Percentiles rank a stretch among this genome's conserved stretches.
Conservation (phyloP, 2,888 invertebrate species). For the Rotaria sp. region DNA sequence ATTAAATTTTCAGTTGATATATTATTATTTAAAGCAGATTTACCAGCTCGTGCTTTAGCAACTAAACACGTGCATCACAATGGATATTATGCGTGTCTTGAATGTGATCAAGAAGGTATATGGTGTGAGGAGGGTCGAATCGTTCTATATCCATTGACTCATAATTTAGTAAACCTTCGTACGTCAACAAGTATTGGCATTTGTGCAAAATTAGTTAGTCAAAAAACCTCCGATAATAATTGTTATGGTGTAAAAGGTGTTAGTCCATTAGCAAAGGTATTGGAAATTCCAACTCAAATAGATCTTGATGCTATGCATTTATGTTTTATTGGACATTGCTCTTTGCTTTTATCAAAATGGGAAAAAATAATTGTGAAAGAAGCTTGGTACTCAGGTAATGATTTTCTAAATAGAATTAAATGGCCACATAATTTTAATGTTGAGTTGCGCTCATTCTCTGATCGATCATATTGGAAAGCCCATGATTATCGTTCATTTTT, state of each 20-base stretch:
- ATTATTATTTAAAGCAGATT: neutral
- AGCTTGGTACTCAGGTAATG: neutral
- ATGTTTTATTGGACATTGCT: neutral
- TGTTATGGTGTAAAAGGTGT: neutral
- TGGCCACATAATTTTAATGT: neutral
- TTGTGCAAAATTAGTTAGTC: neutral
- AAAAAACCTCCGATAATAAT: neutral
- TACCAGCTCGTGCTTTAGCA: neutral
- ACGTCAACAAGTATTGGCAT: neutral
- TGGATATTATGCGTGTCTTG: neutral
- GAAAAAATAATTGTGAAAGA: neutral
- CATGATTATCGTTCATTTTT: neutral
- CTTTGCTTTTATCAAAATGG: neutral
- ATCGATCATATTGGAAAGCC: neutral
- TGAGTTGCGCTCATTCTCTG: neutral
- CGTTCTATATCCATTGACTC: neutral
- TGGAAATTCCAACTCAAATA: neutral
- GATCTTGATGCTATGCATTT: neutral
- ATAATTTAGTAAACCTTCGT: neutral
- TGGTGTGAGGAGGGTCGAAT: neutral
- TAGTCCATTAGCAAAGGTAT: neutral
- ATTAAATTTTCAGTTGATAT: neutral
- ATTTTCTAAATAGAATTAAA: neutral
- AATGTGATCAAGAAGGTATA: neutral
- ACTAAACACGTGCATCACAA: neutral